These are phyloP conservation scores for Smithornis capensis DNA, from an alignment of 2,113 vertebrate species.

Conservation along the genomic window DNA sequence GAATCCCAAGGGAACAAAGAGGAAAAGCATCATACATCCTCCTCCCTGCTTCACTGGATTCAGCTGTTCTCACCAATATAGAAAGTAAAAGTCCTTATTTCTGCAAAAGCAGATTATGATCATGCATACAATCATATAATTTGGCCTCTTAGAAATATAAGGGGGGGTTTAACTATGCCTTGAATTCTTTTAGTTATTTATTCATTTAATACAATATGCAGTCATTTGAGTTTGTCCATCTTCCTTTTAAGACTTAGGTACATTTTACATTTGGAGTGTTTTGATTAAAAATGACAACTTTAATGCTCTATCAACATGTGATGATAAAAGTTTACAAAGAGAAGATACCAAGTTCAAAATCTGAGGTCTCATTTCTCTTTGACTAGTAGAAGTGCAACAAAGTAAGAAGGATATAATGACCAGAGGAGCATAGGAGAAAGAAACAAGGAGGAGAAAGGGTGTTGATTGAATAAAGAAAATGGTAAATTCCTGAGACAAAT, in stretches of 20 bases:
- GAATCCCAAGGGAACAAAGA: neutral
- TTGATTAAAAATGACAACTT: neutral
- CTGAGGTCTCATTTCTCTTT: neutral
- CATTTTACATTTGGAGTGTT: neutral
- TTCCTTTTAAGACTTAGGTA: neutral
- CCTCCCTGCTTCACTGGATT: neutral
- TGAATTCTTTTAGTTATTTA: neutral
- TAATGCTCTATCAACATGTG: neutral
- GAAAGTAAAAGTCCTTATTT: neutral
- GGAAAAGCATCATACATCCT: neutral
- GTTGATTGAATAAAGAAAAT: neutral
- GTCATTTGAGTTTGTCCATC: neutral
- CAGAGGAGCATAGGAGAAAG: neutral
- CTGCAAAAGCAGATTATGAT: neutral
- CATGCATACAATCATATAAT: neutral
- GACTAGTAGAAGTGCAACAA: neutral
- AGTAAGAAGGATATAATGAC: neutral
- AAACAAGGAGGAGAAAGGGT: neutral
- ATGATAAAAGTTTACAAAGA: neutral
- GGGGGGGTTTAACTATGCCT: accelerated
- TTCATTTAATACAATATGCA: neutral
- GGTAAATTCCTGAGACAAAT: neutral
- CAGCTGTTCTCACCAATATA: neutral
- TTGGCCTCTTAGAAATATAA: neutral
- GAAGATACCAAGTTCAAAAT: neutral